Conservation (phyloP, 2,797 vertebrate genomes). For the Sebastolobus alascanus region DNA sequence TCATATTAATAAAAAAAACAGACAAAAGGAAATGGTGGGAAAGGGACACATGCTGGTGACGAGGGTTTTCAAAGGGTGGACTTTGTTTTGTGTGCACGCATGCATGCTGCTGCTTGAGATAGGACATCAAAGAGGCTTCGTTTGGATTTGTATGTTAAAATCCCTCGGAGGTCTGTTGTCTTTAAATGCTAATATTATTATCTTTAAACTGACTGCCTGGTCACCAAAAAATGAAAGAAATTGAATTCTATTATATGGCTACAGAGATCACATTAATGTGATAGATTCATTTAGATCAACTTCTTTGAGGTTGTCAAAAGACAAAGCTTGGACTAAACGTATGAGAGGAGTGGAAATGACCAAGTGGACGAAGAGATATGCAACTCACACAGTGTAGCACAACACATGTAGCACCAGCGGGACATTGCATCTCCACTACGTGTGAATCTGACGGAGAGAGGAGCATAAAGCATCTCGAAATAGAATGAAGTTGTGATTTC, state of each 20-base stretch:
- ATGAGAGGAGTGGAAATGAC: neutral
- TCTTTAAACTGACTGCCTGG: constrained; percentile 11
- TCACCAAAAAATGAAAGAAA: neutral
- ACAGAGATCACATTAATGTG: neutral
- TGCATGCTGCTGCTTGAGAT: constrained; percentile 35
- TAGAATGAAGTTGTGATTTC: constrained; percentile 31
- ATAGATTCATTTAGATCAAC: neutral
- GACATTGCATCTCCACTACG: constrained; percentile 3
- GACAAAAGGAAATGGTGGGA: constrained; percentile 39
- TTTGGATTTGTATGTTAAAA: constrained; percentile 31
- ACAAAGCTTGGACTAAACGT: neutral
- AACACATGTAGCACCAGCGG: constrained; percentile 29
- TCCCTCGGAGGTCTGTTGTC: constrained; percentile 23
- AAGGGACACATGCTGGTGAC: constrained; percentile 36
- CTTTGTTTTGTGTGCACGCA: constrained; percentile 21
- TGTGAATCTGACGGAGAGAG: constrained; percentile 26
- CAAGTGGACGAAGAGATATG: constrained; percentile 1
- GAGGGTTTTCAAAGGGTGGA: constrained; percentile 39
- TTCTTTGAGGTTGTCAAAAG: neutral
- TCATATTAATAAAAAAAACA: constrained; percentile 27
- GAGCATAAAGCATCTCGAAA: constrained; percentile 27
- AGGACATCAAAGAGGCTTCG: constrained; percentile 24
- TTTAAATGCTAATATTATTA: constrained; percentile 33
- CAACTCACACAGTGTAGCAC: constrained; percentile 5
- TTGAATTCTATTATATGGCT: neutral